Conservation (phyloP, 2,888 invertebrate genomes). For the Polydrusus pterygomalis region DNA sequence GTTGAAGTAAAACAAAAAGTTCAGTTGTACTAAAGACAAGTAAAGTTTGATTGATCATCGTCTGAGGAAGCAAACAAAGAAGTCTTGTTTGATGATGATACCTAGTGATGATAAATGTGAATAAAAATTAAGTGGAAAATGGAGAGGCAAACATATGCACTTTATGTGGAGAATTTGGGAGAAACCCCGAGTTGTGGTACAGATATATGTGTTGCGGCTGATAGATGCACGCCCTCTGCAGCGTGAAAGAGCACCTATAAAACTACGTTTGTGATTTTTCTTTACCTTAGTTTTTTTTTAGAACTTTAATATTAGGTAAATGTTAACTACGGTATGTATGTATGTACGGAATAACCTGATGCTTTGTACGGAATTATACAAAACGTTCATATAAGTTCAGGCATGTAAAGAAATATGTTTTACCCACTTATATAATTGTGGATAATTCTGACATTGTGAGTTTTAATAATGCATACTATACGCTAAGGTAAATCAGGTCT, state of each 20-base stretch:
- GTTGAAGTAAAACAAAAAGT: neutral
- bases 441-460: too few species aligned
- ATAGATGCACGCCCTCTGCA: constrained; percentile 11
- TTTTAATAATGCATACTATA: neutral
- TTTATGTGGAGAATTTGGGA: constrained; percentile 25
- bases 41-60: too few species aligned
- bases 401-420: too few species aligned
- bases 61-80: too few species aligned
- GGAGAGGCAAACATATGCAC: neutral
- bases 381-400: too few species aligned
- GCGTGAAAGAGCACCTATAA: neutral
- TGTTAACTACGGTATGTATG: neutral
- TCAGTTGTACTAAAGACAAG: neutral
- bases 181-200: constrained; percentile 16
- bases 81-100: too few species aligned
- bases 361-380: too few species aligned
- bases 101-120: neutral
- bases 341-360: too few species aligned
- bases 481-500: neutral
- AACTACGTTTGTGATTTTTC: constrained; percentile 14
- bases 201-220: constrained; percentile 5
- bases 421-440: too few species aligned
- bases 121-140: neutral
- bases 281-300: neutral
- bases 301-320: neutral